Evolutionary conservation across 2,113 vertebrate genomes (phyloP).

Genomic region (Rhineura floridana): DNA sequence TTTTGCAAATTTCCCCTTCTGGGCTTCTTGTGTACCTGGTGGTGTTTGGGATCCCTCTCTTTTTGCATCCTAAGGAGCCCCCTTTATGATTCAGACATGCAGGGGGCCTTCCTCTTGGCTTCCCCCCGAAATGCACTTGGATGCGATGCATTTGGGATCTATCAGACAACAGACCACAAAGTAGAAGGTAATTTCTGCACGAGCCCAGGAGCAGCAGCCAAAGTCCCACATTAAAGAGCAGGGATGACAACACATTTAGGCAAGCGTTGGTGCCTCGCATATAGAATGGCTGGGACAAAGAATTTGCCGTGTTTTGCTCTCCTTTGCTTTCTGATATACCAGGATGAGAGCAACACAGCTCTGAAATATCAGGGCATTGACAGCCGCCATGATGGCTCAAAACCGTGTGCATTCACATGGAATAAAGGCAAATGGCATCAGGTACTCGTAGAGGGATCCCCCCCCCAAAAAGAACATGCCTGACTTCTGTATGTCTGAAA

Average conservation of each 20-base stretch:
- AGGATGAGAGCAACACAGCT: neutral
- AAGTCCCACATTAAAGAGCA: conserved; percentile 12
- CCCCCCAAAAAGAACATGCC: neutral
- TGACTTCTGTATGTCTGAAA: neutral
- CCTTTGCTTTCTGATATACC: neutral
- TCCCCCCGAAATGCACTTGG: neutral
- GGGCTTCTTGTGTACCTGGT: no score
- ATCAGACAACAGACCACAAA: neutral
- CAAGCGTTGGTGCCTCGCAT: neutral
- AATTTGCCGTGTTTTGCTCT: neutral
- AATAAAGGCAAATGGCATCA: neutral
- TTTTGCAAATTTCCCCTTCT: rapidly evolving
- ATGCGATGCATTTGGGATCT: neutral
- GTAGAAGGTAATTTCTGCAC: conserved; percentile 14
- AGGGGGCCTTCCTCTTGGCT: neutral
- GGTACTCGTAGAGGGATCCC: neutral
- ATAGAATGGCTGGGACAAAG: neutral
- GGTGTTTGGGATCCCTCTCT: neutral
- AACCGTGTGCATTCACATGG: neutral
- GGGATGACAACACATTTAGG: neutral
- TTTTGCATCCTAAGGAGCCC: neutral
- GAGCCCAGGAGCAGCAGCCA: neutral
- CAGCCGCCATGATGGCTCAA: neutral
- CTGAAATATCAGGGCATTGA: neutral
- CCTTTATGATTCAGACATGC: neutral